Evolutionary conservation across 2,888 invertebrate genomes (phyloP), one percentile per base, ranked within the genome.

Genomic region (Xestia sexstrigata): DNA sequence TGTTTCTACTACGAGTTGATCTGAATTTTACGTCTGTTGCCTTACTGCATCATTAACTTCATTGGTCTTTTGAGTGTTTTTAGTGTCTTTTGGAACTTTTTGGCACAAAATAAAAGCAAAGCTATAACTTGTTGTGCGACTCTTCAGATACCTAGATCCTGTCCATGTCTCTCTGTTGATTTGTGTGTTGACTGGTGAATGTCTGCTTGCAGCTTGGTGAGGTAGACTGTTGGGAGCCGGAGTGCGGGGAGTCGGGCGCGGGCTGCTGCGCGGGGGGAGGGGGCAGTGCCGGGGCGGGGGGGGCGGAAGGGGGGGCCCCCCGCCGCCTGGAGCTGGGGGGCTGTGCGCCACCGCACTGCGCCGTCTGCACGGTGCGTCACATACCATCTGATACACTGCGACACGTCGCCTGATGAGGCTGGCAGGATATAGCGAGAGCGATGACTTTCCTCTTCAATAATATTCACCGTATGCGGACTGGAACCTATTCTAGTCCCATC

Each of bases 171-270:
- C 26, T 52, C 23, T 1, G n/a, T 42, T 17, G 7, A 30, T 70
- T 30, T 68, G 35, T 62, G 60, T 30, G 71, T 42, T 70, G 26
- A 70, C 11, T 75, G n/a, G 63, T 75, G 67, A 23, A 9, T 76
- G 62, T 74, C 49, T 74, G 70, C 63, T 91, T 95, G 77, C 94
- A 98, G 98, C 97, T 98, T 91, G 99, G 99, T 71, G 98, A 99
- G 96, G 98, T 98, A 89, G 99, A 99, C 97, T 99, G 99, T 93
- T 98, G 98, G 98, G 98, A 98, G 91, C 97, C 98, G 94, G 98
- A 98, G 93, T 99, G 99, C 94, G 98, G 98, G 97, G 96, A 98
- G 98, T 95, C 76, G 98, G 94, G 94, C 78, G 94, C 91, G 74
- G 94, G 98, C 97, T 97, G 97, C 97, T 93, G 98, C 98, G 77